Percentiles rank a stretch among this genome's conserved stretches.
Conservation (phyloP, 2,797 vertebrate species). For the Arrhamphus sclerolepis region DNA sequence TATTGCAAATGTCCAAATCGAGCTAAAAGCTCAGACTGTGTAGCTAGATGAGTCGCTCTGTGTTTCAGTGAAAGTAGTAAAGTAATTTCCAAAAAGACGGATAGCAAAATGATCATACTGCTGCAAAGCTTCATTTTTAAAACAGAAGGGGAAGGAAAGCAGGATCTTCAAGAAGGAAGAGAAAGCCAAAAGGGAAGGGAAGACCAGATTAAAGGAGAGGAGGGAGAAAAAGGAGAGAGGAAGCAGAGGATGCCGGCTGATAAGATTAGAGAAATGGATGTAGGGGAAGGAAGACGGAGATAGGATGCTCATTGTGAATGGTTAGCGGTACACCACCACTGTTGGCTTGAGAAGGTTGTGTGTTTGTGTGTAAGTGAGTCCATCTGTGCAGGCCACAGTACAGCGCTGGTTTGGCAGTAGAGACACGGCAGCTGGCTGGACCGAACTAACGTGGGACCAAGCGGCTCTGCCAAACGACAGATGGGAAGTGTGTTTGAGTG, state of each 20-base stretch:
- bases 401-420: slow-evolving; percentile 51
- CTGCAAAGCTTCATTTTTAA: too few species aligned
- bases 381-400: slow-evolving; percentile 50
- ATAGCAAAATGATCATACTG: neutral
- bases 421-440: slow-evolving; percentile 46
- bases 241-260: slow-evolving; percentile 16
- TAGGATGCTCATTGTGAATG: slow-evolving; percentile 24
- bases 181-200: neutral
- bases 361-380: slow-evolving; percentile 43
- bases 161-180: neutral
- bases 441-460: slow-evolving; percentile 44
- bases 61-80: neutral
- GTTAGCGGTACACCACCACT: slow-evolving; percentile 51
- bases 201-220: too few species aligned
- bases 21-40: neutral
- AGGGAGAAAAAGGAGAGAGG: slow-evolving; percentile 4
- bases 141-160: too few species aligned
- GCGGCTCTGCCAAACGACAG: slow-evolving; percentile 46
- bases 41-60: neutral
- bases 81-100: neutral
- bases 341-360: slow-evolving; percentile 25
- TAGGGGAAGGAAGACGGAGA: slow-evolving; percentile 32
- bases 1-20: too few species aligned
- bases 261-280: slow-evolving; percentile 12
- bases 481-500: slow-evolving; percentile 36